Base-by-base conservation (phyloP, 1,140 invertebrate genomes). In the Nilaparvata lugens region DNA sequence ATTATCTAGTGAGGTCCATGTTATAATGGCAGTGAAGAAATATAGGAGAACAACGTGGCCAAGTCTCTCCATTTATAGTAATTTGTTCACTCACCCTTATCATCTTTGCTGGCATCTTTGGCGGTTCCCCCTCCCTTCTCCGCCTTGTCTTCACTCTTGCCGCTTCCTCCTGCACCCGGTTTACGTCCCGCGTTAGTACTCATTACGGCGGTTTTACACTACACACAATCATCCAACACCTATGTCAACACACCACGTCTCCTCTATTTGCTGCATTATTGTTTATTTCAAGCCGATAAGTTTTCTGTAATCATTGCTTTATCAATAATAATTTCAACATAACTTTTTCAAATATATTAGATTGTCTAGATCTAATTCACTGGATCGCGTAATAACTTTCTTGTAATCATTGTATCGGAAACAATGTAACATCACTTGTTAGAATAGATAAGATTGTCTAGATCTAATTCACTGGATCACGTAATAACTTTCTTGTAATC, bases 151-250 rank as follows among this genome's bases (percentile, higher is more conserved):
- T 52, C 57, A 42, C 43, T 52, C 52, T 59, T 59, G 2, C 45
- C 43, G 6, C 19, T 24, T 5, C 38, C 56, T 19, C 59, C 51
- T 19, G 4, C 52, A 35, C 35, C 59, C 53, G 53, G 53, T 60
- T 55, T 60, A 24, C 40, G 53, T n/a, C 59, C 59, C 18, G 51
- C 31, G 25, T 52, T 60, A 9, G 59, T 52, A 21, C 53, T 28
- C 59, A 60, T 60, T 24, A 48, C 53, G 52, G 31, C 31, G 2
- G 3, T 38, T 40, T 52, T 38, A n/a, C 57, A 48, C 43, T 52
- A 38, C 38, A n/a, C 58, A 48, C 11, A 59, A 40, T 35, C 52
- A 24, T 14, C 40, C 51, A 23, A 40, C 51, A 14, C 51, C 51
- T 16, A 60, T 59, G 18, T 48, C 25, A 7, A 21, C 16, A 18